phyloP scores from a whole-genome alignment of 2,797 vertebrate species.

The Sebastes kiyomatsui region DNA sequence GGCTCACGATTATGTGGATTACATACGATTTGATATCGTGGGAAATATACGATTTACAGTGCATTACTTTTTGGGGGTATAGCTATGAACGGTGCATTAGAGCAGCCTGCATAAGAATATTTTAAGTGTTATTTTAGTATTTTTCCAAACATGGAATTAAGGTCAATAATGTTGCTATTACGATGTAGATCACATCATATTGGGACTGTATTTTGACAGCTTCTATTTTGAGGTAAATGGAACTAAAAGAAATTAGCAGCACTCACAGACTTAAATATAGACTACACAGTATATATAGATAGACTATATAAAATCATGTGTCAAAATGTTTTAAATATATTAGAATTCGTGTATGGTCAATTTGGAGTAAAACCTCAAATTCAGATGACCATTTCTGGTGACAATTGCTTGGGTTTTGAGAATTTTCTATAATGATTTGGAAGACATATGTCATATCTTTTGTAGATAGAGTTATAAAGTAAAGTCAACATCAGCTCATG shows the following conservation, averaged over 20 bases:
- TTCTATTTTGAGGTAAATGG: not conserved
- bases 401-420: not conserved
- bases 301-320: not conserved
- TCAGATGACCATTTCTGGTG: not conserved
- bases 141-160: not conserved
- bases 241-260: not conserved
- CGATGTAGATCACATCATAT: not conserved
- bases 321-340: not conserved
- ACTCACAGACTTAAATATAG: not conserved
- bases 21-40: no score
- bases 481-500: not conserved
- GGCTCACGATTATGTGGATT: no score
- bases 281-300: not conserved
- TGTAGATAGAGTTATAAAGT: not conserved
- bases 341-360: not conserved
- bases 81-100: no score
- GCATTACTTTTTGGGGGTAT: accelerated
- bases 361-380: not conserved
- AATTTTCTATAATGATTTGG: not conserved
- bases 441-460: no score
- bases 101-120: not conserved
- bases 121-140: not conserved
- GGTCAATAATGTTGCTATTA: not conserved
- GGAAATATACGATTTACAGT: no score
- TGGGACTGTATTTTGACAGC: not conserved